Conservation (phyloP, 2,888 invertebrate species). For the Agelastica alni region DNA sequence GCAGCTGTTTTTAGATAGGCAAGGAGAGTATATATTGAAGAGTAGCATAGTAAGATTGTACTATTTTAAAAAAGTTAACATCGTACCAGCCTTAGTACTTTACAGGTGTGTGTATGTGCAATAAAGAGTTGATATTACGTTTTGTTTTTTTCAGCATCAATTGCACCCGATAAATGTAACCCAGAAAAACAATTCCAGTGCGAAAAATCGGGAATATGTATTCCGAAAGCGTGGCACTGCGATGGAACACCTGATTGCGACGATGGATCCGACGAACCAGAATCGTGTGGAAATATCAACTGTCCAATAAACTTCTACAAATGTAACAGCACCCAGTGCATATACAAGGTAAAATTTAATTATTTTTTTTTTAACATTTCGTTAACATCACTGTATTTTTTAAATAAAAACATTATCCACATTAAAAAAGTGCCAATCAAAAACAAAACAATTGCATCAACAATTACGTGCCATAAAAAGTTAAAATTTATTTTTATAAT, state of each 20-base stretch:
- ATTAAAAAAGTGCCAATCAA: not conserved
- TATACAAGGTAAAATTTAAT: conserved; percentile 74
- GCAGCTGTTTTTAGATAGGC: too few relatives aligned
- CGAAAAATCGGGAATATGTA: conserved; percentile 83
- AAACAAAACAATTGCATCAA: not conserved
- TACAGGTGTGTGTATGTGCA: too few relatives aligned
- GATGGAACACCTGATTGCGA: conserved; percentile 91
- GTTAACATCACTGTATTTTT: too few relatives aligned
- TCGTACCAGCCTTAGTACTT: too few relatives aligned
- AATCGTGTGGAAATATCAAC: conserved; percentile 76
- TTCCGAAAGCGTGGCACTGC: conserved; percentile 91
- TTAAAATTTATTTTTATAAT: too few relatives aligned
- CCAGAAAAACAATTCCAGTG: conserved; percentile 90
- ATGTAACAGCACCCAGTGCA: conserved; percentile 83
- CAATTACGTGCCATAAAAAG: not conserved
- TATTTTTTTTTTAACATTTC: too few relatives aligned
- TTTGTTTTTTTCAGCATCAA: conserved; percentile 59
- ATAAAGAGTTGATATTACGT: too few relatives aligned
- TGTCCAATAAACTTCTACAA: conserved; percentile 81
- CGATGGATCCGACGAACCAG: conserved; percentile 88
- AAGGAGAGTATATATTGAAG: too few relatives aligned
- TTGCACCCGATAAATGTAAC: conserved; percentile 88
- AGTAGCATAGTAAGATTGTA: too few relatives aligned
- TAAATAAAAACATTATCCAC: too few relatives aligned
- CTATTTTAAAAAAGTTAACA: too few relatives aligned